Conservation (phyloP, 2,113 vertebrate genomes). For the Pao palembangensis region DNA sequence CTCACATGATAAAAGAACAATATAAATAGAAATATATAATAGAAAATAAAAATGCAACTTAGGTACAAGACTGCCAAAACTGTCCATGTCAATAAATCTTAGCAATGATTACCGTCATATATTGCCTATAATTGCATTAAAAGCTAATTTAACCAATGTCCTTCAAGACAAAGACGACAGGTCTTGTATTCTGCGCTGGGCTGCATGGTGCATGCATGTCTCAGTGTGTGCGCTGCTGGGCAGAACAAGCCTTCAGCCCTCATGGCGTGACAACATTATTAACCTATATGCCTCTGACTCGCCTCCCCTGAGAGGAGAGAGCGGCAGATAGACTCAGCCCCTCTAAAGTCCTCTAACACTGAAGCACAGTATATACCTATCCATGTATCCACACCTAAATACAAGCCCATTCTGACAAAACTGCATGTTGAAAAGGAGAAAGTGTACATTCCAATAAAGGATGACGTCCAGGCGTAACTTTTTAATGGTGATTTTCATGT, state of each 20-base stretch:
- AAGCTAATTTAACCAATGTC: conserved; percentile 46
- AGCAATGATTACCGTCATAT: background rate
- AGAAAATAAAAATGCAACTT: background rate
- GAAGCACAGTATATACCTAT: conserved; percentile 5
- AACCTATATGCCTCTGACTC: conserved; percentile 48
- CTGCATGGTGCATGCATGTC: conserved; percentile 2
- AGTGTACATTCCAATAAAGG: no score
- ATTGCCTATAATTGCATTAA: conserved; percentile 19
- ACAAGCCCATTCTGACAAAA: background rate
- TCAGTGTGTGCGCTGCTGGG: conserved; percentile 10
- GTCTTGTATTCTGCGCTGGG: background rate
- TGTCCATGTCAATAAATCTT: conserved; percentile 7
- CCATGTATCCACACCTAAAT: background rate
- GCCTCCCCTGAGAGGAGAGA: conserved; percentile 21
- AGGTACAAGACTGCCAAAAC: background rate
- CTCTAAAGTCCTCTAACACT: background rate
- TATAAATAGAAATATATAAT: background rate
- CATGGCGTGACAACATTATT: conserved; percentile 51
- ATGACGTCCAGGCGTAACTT: no score
- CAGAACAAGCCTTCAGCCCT: conserved; percentile 44
- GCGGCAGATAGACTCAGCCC: conserved; percentile 17
- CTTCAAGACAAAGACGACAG: conserved; percentile 9
- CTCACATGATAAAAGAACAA: background rate
- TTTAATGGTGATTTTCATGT: conserved; percentile 17
- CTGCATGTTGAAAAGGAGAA: background rate